Evolutionary conservation across 2,888 invertebrate species (phyloP).

Genomic region (Drosophila hamatofila): DNA sequence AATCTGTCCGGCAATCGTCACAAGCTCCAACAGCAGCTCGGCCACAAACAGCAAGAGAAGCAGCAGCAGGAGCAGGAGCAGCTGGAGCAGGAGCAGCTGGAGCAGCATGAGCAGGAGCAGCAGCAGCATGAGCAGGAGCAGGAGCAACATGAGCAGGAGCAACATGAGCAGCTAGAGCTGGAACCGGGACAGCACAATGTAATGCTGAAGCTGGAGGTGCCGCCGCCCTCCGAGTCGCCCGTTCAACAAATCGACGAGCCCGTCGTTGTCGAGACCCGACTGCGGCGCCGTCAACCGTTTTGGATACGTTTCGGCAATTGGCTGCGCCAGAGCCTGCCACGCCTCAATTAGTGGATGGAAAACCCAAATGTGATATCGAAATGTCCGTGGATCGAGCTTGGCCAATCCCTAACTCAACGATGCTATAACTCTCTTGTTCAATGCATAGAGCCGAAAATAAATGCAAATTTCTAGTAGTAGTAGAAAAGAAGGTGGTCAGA

Average conservation of each 20-base stretch:
- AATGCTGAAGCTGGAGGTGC: neutral
- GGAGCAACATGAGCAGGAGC: neutral
- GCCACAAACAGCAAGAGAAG: neutral
- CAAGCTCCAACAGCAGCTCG: neutral
- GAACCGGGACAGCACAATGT: neutral
- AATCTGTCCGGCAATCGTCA: neutral
- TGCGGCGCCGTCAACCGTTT: constrained; percentile 20
- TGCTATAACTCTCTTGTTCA: constrained; percentile 8
- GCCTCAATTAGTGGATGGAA: constrained; percentile 15
- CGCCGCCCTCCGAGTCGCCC: neutral
- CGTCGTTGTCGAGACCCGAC: neutral
- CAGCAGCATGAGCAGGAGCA: neutral
- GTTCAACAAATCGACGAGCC: neutral
- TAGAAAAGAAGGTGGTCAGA: neutral
- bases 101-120: neutral
- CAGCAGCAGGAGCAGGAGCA: neutral
- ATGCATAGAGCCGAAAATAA: constrained; percentile 5
- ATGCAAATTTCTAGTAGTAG: neutral
- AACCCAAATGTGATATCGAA: neutral
- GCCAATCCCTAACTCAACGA: neutral
- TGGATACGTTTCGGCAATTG: constrained; percentile 41
- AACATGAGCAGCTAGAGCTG: neutral
- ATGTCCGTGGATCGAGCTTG: neutral
- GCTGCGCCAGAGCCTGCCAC: constrained; percentile 36
- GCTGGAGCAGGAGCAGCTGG: no score